Evolutionary conservation across 2,113 vertebrate genomes (phyloP), one percentile per base, ranked within the genome.

Genomic region (Pachycephala philippinensis): DNA sequence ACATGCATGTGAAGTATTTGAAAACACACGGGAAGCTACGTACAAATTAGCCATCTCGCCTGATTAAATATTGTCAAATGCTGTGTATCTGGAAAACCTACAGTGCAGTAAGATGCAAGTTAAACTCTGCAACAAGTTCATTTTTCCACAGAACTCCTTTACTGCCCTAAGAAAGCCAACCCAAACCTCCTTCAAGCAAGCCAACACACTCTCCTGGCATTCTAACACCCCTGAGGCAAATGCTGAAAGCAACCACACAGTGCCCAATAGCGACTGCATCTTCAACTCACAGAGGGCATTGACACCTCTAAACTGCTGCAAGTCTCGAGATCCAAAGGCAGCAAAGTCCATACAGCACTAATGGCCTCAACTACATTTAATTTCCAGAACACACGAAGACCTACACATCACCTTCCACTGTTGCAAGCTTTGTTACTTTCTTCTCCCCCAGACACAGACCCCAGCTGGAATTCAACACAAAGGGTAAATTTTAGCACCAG

Each of bases 211-310:
- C 37, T 57, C 28, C 42, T 53, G n/a, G 37, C 21, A 77, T 30
- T 70, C 56, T 19, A 39, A 74, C 28, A 47, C 14, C 7, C 7
- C 40, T 14, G 35, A 66, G 24, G 52, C 64, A 91, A 89, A 71
- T 2, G 5, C 26, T 87, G 52, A 78, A 53, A 91, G 33, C 59
- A 59, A 54, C 7, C 27, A 54, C 28, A 26, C 11, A 60, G 28
- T 10, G 31, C 6, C 42, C 11, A 89, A 60, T 10, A 82, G 33
- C 0, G 0, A 40, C 10, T 0, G 0, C 10, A 26, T 59, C 59
- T 85, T 52, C 40, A 66, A 13, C 20, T 40, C 60, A 21, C 13
- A 19, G 37, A 35, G 3, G 33, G 40, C 68, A 88, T 7, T 1
- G 0, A 64, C 42, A 44, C 28, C 13, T 72, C 63, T 65, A 4